Conservation (phyloP, 2,113 vertebrate species). For the Sander vitreus region DNA sequence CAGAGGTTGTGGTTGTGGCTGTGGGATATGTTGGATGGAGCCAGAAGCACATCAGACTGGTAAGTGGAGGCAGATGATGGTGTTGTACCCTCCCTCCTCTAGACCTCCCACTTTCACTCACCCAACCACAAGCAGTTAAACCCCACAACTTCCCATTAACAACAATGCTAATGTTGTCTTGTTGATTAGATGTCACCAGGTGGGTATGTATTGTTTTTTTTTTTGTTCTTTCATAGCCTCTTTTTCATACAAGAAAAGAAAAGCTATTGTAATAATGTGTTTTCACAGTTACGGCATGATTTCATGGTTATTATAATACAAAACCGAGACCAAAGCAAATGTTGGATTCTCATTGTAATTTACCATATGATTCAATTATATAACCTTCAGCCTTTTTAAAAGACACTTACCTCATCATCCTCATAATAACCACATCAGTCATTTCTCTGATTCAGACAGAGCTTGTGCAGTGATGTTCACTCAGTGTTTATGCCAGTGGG, state of each 20-base stretch:
- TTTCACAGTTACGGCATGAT: slow-evolving; percentile 20
- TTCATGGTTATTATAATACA: neutral
- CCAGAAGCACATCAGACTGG: slow-evolving; percentile 65
- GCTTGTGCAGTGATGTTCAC: neutral
- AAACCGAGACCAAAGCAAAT: slow-evolving; percentile 10
- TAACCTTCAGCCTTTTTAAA: neutral
- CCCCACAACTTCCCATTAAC: slow-evolving; percentile 50
- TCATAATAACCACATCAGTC: too few relatives aligned
- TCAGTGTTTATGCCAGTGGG: slow-evolving; percentile 58
- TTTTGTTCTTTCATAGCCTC: neutral
- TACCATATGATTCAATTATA: neutral
- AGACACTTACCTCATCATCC: neutral
- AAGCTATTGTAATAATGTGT: slow-evolving; percentile 2
- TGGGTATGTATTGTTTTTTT: slow-evolving; percentile 2
- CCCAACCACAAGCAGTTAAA: slow-evolving; percentile 63
- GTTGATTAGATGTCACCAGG: slow-evolving; percentile 21
- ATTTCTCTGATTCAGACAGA: neutral
- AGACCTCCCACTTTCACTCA: slow-evolving; percentile 74
- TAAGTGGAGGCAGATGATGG: slow-evolving; percentile 77
- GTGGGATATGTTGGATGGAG: slow-evolving; percentile 58
- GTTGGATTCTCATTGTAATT: neutral
- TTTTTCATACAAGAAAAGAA: neutral
- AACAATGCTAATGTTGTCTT: slow-evolving; percentile 37
- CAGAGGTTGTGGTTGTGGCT: slow-evolving; percentile 72
- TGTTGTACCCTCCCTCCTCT: slow-evolving; percentile 48